phyloP scores from a whole-genome alignment of 2,888 invertebrate species.

The Bugulina stolonifera region DNA sequence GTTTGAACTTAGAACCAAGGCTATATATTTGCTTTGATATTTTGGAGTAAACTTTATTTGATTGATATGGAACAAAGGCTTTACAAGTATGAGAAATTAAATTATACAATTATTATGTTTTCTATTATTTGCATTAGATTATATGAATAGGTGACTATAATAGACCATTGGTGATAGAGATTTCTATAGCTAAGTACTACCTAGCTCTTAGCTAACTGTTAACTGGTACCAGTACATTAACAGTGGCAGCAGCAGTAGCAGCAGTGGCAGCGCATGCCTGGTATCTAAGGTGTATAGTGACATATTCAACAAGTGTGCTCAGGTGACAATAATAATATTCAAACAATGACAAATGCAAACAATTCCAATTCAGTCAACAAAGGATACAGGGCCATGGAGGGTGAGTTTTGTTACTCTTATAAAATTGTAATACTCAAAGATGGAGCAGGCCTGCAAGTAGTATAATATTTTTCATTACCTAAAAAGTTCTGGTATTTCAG shows the following conservation, averaged over 20 bases:
- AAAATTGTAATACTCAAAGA: no score
- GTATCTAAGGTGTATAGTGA: slow-evolving; percentile 12
- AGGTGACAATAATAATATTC: not conserved
- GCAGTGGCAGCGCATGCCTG: slow-evolving; percentile 22
- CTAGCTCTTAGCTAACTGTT: not conserved
- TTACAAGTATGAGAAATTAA: not conserved
- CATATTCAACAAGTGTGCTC: slow-evolving; percentile 10
- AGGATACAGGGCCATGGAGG: slow-evolving; percentile 17
- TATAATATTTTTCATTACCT: no score
- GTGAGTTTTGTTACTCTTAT: no score
- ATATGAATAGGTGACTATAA: not conserved
- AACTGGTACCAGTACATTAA: not conserved
- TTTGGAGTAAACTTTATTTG: no score
- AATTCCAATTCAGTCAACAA: slow-evolving; percentile 5
- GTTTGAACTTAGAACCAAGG: no score
- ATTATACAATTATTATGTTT: not conserved
- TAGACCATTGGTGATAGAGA: not conserved
- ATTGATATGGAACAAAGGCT: no score
- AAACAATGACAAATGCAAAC: not conserved
- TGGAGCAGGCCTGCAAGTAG: no score
- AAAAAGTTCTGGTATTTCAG: no score
- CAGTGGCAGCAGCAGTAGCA: not conserved
- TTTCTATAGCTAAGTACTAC: not conserved
- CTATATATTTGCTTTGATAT: no score
- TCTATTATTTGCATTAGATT: not conserved